These are phyloP conservation scores for Furcula furcula DNA, from an alignment of 2,888 invertebrate species.

Conservation along the genomic window DNA sequence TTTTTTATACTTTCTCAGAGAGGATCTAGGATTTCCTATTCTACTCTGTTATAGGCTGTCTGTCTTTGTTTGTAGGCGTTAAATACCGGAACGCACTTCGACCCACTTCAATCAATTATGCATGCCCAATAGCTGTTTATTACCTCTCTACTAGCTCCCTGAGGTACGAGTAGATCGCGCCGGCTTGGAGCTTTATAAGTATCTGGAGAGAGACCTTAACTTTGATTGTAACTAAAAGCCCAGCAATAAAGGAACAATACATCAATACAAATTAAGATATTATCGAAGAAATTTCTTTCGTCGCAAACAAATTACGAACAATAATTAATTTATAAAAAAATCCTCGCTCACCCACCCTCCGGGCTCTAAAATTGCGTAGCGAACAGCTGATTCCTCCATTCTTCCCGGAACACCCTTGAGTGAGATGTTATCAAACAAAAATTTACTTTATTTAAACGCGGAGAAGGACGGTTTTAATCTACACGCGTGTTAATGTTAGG, in stretches of 20 bases:
- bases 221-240: too few species aligned
- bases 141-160: too few species aligned
- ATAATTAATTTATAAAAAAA: conserved; percentile 30
- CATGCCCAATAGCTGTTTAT: too few species aligned
- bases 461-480: conserved; percentile 5
- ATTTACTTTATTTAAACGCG: background rate
- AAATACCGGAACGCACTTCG: too few species aligned
- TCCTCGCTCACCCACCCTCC: conserved; percentile 28
- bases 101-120: too few species aligned
- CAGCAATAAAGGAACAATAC: background rate
- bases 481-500: conserved; percentile 15
- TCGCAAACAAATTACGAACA: conserved; percentile 19
- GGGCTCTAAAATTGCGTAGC: conserved; percentile 20
- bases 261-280: conserved; percentile 15
- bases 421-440: background rate
- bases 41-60: too few species aligned
- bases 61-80: too few species aligned
- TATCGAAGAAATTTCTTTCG: conserved; percentile 12
- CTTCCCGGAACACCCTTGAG: conserved; percentile 24
- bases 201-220: too few species aligned
- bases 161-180: too few species aligned
- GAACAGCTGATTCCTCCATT: conserved; percentile 37
- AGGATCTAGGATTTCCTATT: too few species aligned
- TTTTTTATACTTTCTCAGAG: too few species aligned
- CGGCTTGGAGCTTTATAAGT: too few species aligned